Evolutionary conservation across 92 coral and sea anemone species (phyloP), one percentile per base, ranked within the genome.

Genomic region (Parazoanthus atlanticus): DNA sequence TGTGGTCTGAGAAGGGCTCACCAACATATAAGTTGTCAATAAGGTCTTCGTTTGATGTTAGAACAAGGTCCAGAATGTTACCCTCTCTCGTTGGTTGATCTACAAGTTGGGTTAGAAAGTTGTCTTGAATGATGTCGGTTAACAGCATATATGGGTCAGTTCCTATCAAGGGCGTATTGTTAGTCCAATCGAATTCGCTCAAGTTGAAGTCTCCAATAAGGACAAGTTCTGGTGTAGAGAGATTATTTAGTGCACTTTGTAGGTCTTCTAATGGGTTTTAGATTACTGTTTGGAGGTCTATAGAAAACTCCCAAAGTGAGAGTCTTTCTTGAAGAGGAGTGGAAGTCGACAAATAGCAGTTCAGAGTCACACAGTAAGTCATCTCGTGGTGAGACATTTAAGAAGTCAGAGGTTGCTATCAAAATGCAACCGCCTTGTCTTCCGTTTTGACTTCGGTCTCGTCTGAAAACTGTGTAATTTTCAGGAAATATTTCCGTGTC

Each of bases 351-450:
- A 86, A 75, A 43, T 70, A 75, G 71, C 34, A 86, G 76, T 56
- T 84, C 78, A 33, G 88, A 56, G 49, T 67, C 69, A 38, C 31
- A 28, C 38, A 30, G 32, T n/a, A 84, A 38, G 71, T 86, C 71
- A 64, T 75, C 89, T 66, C 82, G 71, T 78, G 76, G 89, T 67
- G 79, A 46, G 79, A 32, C 81, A 38, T 78, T 78, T 47, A 38
- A 78, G 19, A 38, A 46, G 36, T 46, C 61, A 19, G 64, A 41
- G 58, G 81, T 43, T 47, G 86, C 92, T 71, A 90, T 84, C 78
- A 88, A 31, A 30, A 89, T 66, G 15, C 89, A 61, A 31, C 92
- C 89, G 71, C 90, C 93, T 41, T 88, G 85, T 40, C 90, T 82
- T 52, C 89, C 89, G 65, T 74, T 79, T 52, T 41, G 79, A 23